Percentiles rank a stretch among this genome's conserved stretches.
phyloP scores from a whole-genome alignment of 2,888 invertebrate species.

The Ligdia adustata region DNA sequence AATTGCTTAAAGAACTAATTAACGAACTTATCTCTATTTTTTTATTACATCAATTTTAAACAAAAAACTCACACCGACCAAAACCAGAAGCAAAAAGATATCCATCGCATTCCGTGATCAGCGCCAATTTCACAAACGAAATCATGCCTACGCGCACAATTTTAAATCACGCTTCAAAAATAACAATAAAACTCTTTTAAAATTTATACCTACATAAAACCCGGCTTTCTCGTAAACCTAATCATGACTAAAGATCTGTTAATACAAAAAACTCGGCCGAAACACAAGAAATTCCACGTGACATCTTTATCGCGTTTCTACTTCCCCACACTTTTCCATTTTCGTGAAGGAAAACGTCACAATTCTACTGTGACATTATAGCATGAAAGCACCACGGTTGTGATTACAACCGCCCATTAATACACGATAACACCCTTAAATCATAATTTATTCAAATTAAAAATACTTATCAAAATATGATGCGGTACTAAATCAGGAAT shows the following conservation, averaged over 20 bases:
- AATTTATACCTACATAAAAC: conserved; percentile 32
- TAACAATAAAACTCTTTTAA: conserved; percentile 35
- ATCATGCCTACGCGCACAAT: conserved; percentile 27
- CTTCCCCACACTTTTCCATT: conserved; percentile 25
- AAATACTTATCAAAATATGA: conserved; percentile 84
- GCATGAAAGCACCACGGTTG: conserved; percentile 62
- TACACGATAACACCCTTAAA: conserved; percentile 77
- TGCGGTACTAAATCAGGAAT: conserved; percentile 82
- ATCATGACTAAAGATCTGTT: conserved; percentile 55
- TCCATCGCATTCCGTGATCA: conserved; percentile 33
- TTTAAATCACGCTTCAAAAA: conserved; percentile 29
- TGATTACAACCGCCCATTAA: conserved; percentile 72
- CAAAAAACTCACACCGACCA: no score
- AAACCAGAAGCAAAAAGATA: conserved; percentile 20
- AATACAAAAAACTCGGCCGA: conserved; percentile 40
- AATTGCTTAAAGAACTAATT: no score
- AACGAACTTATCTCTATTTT: no score
- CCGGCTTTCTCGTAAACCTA: conserved; percentile 40
- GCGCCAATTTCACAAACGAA: conserved; percentile 30
- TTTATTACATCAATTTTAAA: no score
- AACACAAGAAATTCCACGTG: conserved; percentile 62
- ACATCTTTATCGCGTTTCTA: conserved; percentile 71
- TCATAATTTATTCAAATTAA: conserved; percentile 85
- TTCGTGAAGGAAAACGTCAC: conserved; percentile 42
- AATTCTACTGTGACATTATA: conserved; percentile 46